Evolutionary conservation across 2,797 vertebrate genomes (phyloP).

Genomic region (Pitangus sulphuratus): DNA sequence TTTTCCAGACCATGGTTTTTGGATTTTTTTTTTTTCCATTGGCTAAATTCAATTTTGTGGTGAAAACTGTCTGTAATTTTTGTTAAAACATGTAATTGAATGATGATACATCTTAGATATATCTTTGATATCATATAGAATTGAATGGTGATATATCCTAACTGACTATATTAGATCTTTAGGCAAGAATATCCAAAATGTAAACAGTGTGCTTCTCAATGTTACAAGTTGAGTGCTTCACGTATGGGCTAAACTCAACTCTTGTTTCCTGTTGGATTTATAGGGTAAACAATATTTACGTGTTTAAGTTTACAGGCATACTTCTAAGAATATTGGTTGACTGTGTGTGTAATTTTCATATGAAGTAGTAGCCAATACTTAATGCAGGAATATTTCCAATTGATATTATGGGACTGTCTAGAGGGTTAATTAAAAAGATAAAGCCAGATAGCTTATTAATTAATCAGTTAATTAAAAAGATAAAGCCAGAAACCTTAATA

Average conservation of each 20-base stretch:
- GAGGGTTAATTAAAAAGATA: neutral
- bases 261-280: neutral
- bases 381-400: neutral
- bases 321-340: neutral
- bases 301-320: neutral
- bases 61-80: neutral
- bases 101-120: neutral
- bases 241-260: neutral
- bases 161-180: neutral
- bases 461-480: neutral
- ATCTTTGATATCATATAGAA: neutral
- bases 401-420: neutral
- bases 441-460: neutral
- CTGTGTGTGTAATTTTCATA: neutral
- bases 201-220: neutral
- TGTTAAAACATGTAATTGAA: neutral
- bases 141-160: neutral
- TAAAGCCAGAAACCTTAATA: neutral
- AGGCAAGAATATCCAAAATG: neutral
- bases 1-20: neutral
- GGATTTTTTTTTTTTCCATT: neutral
- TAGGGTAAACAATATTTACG: neutral
- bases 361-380: neutral
- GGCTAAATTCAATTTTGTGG: neutral
- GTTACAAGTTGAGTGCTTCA: neutral